Evolutionary conservation across 2,888 invertebrate species (phyloP), one percentile per base, ranked within the genome.

Genomic region (Coenonympha glycerion): DNA sequence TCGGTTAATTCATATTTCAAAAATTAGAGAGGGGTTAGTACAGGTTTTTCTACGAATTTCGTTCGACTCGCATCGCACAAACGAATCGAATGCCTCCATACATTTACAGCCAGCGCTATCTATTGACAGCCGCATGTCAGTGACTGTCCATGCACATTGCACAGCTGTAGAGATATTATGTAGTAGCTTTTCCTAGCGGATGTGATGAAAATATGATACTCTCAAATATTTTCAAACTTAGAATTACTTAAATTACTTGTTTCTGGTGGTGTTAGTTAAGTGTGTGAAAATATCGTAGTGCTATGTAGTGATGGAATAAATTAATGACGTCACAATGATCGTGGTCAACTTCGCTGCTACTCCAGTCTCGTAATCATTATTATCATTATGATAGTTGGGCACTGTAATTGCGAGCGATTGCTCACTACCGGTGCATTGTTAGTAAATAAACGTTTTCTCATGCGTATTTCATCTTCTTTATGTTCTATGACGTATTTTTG

Each of bases 401-500:
- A 33, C 47, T 28, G 9, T 40, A 41, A 47, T 52, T 36, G 49
- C 30, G 11, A 3, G 46, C 40, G 49, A 52, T 31, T 45, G 37
- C 31, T 41, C 26, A 53, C 49, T 53, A 53, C 55, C 55, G 52
- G 49, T 47, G 11, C 40, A 52, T 55, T 55, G 55, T 55, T 45
- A 44, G 15, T 15, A 21, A 31, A 21, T 44, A 44, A 31, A 47
- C 36, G 13, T 37, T 55, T 53, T 53, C 53, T 47, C 47, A 53
- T 33, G 15, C 26, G 26, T 37, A 30, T 30, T 41, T 9, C 11
- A 8, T 19, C 30, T 15, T 19, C 9, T 18, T 36, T n/a, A n/a
- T n/a, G n/a, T n/a, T n/a, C n/a, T 30, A 5, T 18, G 30, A 6
- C 26, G n/a, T 21, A 42, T 42, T 21, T 19, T 13, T 30, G 6